Percentiles rank a stretch among this genome's conserved stretches.
Conservation (phyloP, 2,113 vertebrate genomes). For the Physeter macrocephalus region DNA sequence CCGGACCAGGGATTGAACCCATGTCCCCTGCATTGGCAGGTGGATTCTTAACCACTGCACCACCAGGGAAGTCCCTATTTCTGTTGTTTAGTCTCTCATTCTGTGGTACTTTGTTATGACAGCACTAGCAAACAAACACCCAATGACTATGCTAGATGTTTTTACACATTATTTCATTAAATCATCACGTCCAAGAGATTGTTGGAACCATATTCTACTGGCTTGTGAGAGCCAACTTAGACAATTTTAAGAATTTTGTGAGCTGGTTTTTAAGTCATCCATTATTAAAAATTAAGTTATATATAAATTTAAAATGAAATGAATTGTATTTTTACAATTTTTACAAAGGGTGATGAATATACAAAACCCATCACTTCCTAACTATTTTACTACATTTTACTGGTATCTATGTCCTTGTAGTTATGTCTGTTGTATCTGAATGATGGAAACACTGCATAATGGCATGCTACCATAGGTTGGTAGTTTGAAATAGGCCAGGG, state of each 20-base stretch:
- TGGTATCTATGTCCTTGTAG: not conserved
- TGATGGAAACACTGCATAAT: not conserved
- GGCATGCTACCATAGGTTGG: not conserved
- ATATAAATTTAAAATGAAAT: not conserved
- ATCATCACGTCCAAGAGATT: not conserved
- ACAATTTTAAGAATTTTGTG: not conserved
- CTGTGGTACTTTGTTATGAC: not conserved
- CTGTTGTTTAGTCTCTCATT: not conserved
- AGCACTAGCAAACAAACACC: not conserved
- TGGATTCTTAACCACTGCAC: too few relatives aligned
- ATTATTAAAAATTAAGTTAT: conserved; percentile 1
- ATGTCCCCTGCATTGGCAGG: too few relatives aligned
- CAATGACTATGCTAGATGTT: not conserved
- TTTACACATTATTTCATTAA: not conserved
- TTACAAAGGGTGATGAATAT: not conserved
- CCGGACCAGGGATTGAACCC: too few relatives aligned
- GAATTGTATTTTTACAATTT: not conserved
- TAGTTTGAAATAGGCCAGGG: not conserved
- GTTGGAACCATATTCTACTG: not conserved
- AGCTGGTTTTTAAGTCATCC: not conserved
- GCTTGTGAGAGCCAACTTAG: not conserved
- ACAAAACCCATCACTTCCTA: not conserved
- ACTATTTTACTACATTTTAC: not conserved
- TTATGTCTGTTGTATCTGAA: not conserved
- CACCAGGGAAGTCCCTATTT: too few relatives aligned